Conservation (phyloP, 2,888 invertebrate genomes). For the Gymnosoma rotundatum region DNA sequence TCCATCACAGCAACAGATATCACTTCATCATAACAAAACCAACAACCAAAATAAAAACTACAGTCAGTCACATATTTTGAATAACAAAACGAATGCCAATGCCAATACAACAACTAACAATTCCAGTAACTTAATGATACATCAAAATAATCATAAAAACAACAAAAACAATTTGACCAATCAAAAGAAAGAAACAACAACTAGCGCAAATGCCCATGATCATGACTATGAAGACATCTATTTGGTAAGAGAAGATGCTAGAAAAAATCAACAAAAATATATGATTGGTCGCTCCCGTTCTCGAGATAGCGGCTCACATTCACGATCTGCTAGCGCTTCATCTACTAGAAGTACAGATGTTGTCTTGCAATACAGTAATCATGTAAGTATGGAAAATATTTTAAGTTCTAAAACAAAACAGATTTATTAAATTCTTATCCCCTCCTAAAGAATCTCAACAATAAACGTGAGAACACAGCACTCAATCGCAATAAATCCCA, state of each 20-base stretch:
- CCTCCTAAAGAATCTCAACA: constrained; percentile 78
- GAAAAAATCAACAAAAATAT: constrained; percentile 78
- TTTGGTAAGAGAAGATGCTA: constrained; percentile 86
- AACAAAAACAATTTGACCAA: constrained; percentile 55
- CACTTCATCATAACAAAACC: constrained; percentile 55
- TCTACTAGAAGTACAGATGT: constrained; percentile 82
- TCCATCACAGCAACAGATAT: constrained; percentile 58
- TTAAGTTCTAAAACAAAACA: neutral
- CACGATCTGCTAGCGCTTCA: constrained; percentile 86
- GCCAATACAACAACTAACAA: constrained; percentile 67
- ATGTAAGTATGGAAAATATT: constrained; percentile 75
- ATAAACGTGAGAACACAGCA: constrained; percentile 77
- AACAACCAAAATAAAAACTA: constrained; percentile 58
- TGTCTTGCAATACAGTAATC: constrained; percentile 81
- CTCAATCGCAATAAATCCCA: constrained; percentile 81
- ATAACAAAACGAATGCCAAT: constrained; percentile 67
- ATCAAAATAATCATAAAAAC: constrained; percentile 72
- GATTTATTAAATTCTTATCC: constrained; percentile 7
- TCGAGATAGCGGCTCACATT: constrained; percentile 89
- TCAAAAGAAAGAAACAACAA: constrained; percentile 53
- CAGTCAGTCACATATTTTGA: constrained; percentile 62
- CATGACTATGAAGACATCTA: constrained; percentile 93
- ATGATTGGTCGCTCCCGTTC: constrained; percentile 84
- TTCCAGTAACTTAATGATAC: constrained; percentile 70
- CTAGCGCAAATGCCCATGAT: constrained; percentile 81